phyloP scores from a whole-genome alignment of 2,888 invertebrate species.

The Muschampia plurimacula region DNA sequence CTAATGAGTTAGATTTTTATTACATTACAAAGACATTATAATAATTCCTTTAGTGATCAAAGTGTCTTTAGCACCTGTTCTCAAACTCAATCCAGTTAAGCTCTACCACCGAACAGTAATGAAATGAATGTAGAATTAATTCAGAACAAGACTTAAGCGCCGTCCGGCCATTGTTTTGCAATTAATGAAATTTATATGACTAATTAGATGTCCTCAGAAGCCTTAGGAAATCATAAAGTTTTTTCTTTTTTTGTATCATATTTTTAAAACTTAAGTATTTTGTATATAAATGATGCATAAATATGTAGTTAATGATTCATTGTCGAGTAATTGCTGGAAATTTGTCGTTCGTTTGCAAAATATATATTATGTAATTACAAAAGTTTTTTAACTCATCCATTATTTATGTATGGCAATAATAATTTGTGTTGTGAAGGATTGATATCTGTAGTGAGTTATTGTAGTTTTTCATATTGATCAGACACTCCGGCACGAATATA shows the following conservation, averaged over 20 bases:
- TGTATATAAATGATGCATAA: neutral
- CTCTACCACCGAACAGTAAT: slow-evolving; percentile 37
- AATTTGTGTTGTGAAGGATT: neutral
- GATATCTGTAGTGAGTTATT: neutral
- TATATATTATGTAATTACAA: slow-evolving; percentile 7
- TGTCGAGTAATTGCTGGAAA: neutral
- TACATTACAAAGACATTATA: slow-evolving; percentile 8
- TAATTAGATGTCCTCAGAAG: slow-evolving; percentile 42
- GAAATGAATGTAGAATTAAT: slow-evolving; percentile 44
- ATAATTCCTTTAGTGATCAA: slow-evolving; percentile 22
- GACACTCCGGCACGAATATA: too few relatives aligned
- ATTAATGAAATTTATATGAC: slow-evolving; percentile 42
- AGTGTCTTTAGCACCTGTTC: slow-evolving; percentile 29
- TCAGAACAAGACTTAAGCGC: slow-evolving; percentile 38
- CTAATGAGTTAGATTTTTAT: slow-evolving; percentile 8
- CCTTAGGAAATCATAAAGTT: slow-evolving; percentile 37
- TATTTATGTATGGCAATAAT: neutral
- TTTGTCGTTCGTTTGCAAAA: neutral
- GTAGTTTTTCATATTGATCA: neutral
- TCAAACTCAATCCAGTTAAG: slow-evolving; percentile 40
- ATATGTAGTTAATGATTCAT: neutral
- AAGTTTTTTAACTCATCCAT: neutral
- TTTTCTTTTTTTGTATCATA: neutral
- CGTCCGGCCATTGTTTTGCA: slow-evolving; percentile 35
- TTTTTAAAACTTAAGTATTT: too few relatives aligned